Base-by-base conservation (phyloP, 53 echinoderm and acorn worm species). In the Echinarachnius parma region DNA sequence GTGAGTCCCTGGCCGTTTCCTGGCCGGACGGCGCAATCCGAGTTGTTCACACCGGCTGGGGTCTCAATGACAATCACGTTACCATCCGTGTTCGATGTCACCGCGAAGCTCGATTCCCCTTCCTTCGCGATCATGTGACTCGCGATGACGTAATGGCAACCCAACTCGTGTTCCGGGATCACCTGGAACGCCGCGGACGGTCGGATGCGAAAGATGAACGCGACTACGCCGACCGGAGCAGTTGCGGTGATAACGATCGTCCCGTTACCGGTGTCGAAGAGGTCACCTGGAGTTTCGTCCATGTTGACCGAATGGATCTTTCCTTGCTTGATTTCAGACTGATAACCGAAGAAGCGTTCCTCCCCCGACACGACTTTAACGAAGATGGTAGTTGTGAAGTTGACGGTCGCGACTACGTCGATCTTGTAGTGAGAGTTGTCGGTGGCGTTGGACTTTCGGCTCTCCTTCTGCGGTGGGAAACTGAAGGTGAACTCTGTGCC, bases 401-500 rank as follows among this genome's bases (percentile, higher is more conserved):
- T n/a, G n/a, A n/a, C n/a, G n/a, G n/a, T n/a, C n/a, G n/a, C n/a
- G n/a, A n/a, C n/a, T n/a, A n/a, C n/a, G n/a, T n/a, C n/a, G n/a
- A n/a, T n/a, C n/a, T n/a, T n/a, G n/a, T n/a, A n/a, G n/a, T n/a
- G n/a, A n/a, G n/a, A n/a, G n/a, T n/a, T n/a, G n/a, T n/a, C n/a
- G n/a, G n/a, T n/a, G n/a, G n/a, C n/a, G n/a, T n/a, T n/a, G n/a
- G n/a, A n/a, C n/a, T n/a, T n/a, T n/a, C n/a, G n/a, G n/a, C n/a
- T n/a, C n/a, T n/a, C n/a, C n/a, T n/a, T n/a, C n/a, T 66, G 46
- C 3, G 66, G 29, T 28, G 47, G 8, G 30, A 66, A 66, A 9
- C 66, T 66, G 44, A 66, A 66, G 3, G 66, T 48, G 31, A 66
- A 66, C 28, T 27, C 15, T n/a, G 21, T 66, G 5, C 66, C 66